Evolutionary conservation across 2,113 vertebrate genomes (phyloP), one percentile per base, ranked within the genome.

Genomic region (Grammomys surdaster): DNA sequence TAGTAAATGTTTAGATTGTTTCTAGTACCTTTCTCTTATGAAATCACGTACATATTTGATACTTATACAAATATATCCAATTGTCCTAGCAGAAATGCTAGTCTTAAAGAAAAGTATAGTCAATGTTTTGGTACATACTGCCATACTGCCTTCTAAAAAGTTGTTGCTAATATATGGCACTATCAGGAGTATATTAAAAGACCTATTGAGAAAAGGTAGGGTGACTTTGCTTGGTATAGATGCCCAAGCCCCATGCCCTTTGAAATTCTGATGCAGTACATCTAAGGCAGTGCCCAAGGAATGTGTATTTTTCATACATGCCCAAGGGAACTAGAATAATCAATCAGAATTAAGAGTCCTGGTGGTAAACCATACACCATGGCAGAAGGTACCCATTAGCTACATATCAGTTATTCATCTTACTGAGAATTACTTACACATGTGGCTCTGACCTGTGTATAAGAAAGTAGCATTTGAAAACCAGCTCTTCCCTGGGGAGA

Each of bases 371-470:
- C 89, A 75, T 70, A 36, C n/a, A 76, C 40, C 36, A 20, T 51
- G 65, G 36, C 96, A 97, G 95, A 67, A 94, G 89, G 96, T 92
- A 97, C 51, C 92, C 88, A 97, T 97, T 97, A 97, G 76, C 94
- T 93, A 28, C 2, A 0, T 89, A 97, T 82, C 91, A 93, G 88
- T 96, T 95, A 94, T 85, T 95, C 94, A 88, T 88, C 76, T 96
- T 93, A 36, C 24, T 58, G 70, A 88, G 94, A 96, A 93, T 97
- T 95, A 90, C 60, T 97, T 89, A 70, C 96, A 96, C n/a, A 85
- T 97, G 95, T 92, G 77, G 48, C 65, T 97, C 75, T 96, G 85
- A 93, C 80, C 94, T 88, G 46, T 7, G 36, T 20, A 73, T 33
- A 78, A 70, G 76, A 93, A 97, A 95, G 91, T 82, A 97, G 88